Percentiles rank a stretch among this genome's conserved stretches.
Conservation (phyloP, 2,797 vertebrate species). For the Myotis findleyi region DNA sequence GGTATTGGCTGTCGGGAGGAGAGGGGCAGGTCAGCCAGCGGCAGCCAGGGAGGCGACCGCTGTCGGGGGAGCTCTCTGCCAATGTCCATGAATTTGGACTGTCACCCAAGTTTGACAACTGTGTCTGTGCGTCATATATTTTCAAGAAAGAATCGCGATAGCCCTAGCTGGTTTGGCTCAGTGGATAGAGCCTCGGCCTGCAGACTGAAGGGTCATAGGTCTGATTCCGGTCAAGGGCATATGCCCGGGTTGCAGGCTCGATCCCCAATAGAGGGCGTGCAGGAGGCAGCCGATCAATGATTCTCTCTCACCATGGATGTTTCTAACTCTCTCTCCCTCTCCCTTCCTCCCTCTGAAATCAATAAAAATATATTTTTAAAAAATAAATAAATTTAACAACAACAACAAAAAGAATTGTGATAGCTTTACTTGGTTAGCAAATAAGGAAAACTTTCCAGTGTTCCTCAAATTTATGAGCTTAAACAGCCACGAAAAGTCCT, state of each 20-base stretch:
- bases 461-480: background rate
- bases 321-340: too few relatives aligned
- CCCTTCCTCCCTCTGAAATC: too few relatives aligned
- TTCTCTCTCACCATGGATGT: too few relatives aligned
- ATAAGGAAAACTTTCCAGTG: background rate
- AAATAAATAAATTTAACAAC: too few relatives aligned
- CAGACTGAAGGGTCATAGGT: too few relatives aligned
- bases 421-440: background rate
- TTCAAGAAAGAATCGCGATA: background rate
- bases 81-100: background rate
- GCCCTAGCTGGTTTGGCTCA: background rate
- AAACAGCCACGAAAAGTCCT: background rate
- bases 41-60: rapidly evolving
- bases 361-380: too few relatives aligned
- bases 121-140: background rate
- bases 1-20: constrained; percentile 63
- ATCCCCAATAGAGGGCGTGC: too few relatives aligned
- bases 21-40: background rate
- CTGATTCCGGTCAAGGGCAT: too few relatives aligned
- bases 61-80: background rate
- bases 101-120: background rate
- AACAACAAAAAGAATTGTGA: background rate
- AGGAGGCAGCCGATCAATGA: too few relatives aligned
- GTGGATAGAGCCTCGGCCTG: too few relatives aligned
- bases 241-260: too few relatives aligned